phyloP scores from a whole-genome alignment of 2,113 vertebrate genomes.

The Cheirogaleus medius region DNA sequence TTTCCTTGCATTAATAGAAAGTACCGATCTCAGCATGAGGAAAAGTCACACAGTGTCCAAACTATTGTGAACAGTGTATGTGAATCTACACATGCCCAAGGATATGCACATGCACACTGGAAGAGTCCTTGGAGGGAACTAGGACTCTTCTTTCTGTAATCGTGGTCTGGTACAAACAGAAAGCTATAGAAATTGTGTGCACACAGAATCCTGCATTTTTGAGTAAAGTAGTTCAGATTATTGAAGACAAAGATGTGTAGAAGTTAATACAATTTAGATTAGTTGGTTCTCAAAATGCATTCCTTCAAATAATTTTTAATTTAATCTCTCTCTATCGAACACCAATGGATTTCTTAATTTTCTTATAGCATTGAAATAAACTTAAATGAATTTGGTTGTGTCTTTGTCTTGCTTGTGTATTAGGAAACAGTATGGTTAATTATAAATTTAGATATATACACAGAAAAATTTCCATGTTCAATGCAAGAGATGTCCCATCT shows the following conservation, averaged over 20 bases:
- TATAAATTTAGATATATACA: background rate
- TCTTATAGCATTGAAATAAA: background rate
- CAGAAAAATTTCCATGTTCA: background rate
- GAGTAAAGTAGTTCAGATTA: background rate
- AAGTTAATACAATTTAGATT: background rate
- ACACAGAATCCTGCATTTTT: background rate
- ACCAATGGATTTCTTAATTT: background rate
- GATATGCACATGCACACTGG: background rate
- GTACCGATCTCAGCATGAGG: background rate
- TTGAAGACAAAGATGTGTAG: background rate
- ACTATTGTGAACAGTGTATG: background rate
- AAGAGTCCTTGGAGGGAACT: background rate
- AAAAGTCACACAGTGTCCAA: background rate
- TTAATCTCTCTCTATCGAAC: background rate
- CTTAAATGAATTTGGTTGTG: background rate
- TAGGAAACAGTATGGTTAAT: background rate
- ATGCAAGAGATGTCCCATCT: background rate
- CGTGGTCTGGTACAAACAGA: background rate
- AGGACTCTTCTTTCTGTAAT: background rate
- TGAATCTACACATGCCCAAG: background rate
- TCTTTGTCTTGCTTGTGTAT: background rate
- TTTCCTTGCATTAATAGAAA: constrained; percentile 24
- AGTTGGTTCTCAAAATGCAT: background rate
- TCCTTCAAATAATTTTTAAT: background rate
- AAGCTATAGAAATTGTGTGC: background rate